Percentiles rank a stretch among this genome's conserved stretches.
Conservation (phyloP, 2,113 vertebrate genomes). For the Uria aalge region DNA sequence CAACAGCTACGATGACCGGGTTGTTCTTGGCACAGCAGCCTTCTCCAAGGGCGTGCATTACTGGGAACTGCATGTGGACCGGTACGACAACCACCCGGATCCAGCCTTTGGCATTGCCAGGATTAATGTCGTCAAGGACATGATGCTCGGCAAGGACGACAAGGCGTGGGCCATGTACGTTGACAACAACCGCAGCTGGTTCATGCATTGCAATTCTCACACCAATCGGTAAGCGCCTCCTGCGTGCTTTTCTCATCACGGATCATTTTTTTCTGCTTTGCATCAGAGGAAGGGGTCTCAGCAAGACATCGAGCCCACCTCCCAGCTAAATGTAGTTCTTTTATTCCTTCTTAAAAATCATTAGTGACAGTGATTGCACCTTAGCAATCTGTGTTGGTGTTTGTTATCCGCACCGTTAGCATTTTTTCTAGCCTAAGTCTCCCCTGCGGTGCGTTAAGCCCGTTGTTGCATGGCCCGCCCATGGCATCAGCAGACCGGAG, state of each 20-base stretch:
- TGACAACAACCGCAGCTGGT: constrained; percentile 99
- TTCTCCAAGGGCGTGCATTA: constrained; percentile 97
- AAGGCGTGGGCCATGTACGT: constrained; percentile 99
- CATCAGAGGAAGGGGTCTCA: background rate
- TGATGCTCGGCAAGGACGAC: constrained; percentile 97
- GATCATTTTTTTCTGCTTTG: background rate
- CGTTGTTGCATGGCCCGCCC: rapidly evolving
- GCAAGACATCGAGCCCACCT: background rate
- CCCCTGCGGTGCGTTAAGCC: background rate
- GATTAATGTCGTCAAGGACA: constrained; percentile 92
- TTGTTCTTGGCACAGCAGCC: constrained; percentile 92
- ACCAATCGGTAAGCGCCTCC: constrained; percentile 85
- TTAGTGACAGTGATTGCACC: background rate
- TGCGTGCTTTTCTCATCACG: background rate
- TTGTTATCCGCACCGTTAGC: background rate
- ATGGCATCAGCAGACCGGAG: background rate
- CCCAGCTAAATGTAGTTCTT: background rate
- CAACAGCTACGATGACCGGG: constrained; percentile 95
- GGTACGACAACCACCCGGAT: constrained; percentile 97
- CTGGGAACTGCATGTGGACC: constrained; percentile 93
- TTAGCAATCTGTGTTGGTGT: background rate
- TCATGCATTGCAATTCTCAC: constrained; percentile 99
- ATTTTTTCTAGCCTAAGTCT: background rate
- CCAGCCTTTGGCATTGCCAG: constrained; percentile 95
- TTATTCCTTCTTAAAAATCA: background rate